Evolutionary conservation across 1,140 invertebrate species (phyloP).

Genomic region (Camponotus floridanus): DNA sequence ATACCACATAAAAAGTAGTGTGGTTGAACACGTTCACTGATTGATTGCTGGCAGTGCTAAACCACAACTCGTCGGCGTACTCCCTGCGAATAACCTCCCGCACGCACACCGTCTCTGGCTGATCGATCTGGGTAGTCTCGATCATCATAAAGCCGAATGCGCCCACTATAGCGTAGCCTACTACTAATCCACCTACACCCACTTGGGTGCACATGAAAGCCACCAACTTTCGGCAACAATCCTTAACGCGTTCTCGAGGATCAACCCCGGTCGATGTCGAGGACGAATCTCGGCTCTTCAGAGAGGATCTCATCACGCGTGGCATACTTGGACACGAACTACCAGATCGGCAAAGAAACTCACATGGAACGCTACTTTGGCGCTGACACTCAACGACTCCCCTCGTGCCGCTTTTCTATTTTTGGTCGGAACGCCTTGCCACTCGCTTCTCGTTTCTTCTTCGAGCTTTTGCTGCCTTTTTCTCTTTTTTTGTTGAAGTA

Average conservation of each 20-base stretch:
- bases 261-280: conserved; percentile 89
- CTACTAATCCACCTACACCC: conserved; percentile 97
- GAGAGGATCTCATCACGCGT: conserved; percentile 84
- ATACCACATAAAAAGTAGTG: conserved; percentile 89
- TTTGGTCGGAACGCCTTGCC: conserved; percentile 59
- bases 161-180: conserved; percentile 97
- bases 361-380: conserved; percentile 64
- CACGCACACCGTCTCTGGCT: conserved; percentile 67
- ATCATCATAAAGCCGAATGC: conserved; percentile 96
- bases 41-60: conserved; percentile 87
- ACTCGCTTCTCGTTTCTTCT: conserved; percentile 28
- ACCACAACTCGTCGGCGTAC: conserved; percentile 90
- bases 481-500: conserved; percentile 1
- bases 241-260: conserved; percentile 91
- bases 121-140: conserved; percentile 90
- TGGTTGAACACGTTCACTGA: conserved; percentile 92
- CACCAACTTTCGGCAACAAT: conserved; percentile 93
- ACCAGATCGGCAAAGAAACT: conserved; percentile 8
- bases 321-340: conserved; percentile 71
- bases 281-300: conserved; percentile 89
- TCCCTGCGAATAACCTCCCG: conserved; percentile 80
- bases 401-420: conserved; percentile 76
- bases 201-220: conserved; percentile 98
- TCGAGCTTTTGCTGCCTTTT: not conserved
- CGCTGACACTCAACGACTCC: conserved; percentile 51